Percentiles rank a stretch among this genome's conserved stretches.
phyloP scores from a whole-genome alignment of 1,140 invertebrate genomes.

The Pemphigus obesinymphae region DNA sequence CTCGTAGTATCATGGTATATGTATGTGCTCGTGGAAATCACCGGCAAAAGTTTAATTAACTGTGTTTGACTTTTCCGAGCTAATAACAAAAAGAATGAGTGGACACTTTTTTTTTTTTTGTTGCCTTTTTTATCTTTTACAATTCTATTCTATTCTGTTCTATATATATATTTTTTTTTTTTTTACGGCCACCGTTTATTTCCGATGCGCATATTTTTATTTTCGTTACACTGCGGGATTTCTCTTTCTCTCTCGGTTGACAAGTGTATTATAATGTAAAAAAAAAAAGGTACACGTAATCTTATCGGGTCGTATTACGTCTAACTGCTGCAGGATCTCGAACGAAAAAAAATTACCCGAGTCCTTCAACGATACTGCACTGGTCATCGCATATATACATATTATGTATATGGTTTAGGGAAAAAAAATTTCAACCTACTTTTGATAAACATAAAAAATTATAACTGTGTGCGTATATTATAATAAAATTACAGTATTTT shows the following conservation, averaged over 20 bases:
- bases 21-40: not conserved
- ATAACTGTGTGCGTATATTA: too few relatives aligned
- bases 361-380: not conserved
- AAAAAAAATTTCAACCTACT: too few relatives aligned
- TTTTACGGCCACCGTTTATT: not conserved
- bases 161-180: too few relatives aligned
- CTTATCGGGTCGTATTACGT: not conserved
- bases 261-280: not conserved
- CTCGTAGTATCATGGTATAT: too few relatives aligned
- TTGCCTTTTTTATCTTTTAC: constrained; percentile 14
- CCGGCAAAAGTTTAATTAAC: constrained; percentile 34
- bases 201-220: not conserved
- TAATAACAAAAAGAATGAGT: constrained; percentile 8
- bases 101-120: not conserved
- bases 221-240: too few relatives aligned
- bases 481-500: too few relatives aligned
- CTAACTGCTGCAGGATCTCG: not conserved
- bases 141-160: not conserved
- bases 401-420: not conserved
- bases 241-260: not conserved
- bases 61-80: not conserved
- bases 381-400: not conserved
- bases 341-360: not conserved
- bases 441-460: too few relatives aligned
- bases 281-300: not conserved